A percentile compares a stretch with the other conserved stretches of the same genome.
Conservation (phyloP, 2,797 vertebrate species). For the Labroides dimidiatus region DNA sequence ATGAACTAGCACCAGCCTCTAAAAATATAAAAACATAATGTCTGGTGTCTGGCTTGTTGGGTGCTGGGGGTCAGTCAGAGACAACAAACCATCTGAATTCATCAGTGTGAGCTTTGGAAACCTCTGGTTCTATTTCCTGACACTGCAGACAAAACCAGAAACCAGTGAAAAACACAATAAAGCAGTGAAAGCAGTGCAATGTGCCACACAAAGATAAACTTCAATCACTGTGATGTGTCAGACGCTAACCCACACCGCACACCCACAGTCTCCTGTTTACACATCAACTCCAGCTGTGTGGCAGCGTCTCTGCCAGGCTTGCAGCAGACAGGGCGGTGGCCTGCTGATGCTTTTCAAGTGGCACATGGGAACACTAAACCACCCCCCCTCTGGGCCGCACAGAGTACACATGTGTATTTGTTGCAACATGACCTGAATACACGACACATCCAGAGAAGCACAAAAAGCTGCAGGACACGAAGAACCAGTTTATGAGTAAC, state of each 20-base stretch:
- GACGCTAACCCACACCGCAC: constrained; percentile 10
- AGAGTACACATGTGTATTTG: constrained; percentile 38
- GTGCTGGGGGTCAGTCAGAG: no score
- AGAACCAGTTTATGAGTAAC: neutral
- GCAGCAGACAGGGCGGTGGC: constrained; percentile 35
- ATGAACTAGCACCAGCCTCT: no score
- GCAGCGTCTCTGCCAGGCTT: constrained; percentile 31
- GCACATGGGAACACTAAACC: constrained; percentile 50
- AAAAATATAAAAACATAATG: no score
- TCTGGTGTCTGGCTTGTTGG: no score
- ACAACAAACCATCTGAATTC: neutral
- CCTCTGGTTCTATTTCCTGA: neutral
- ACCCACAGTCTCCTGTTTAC: constrained; percentile 35
- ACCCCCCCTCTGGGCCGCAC: constrained; percentile 16
- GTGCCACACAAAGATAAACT: constrained; percentile 28
- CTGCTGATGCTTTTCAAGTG: constrained; percentile 58
- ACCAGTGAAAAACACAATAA: neutral
- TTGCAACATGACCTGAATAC: constrained; percentile 51
- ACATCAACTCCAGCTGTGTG: constrained; percentile 51
- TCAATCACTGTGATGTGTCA: constrained; percentile 27
- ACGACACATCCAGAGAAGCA: constrained; percentile 23
- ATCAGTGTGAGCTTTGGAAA: neutral
- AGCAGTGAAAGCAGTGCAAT: constrained; percentile 10
- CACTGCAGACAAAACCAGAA: neutral
- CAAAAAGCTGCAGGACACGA: neutral